Percentiles rank a stretch among this genome's conserved stretches.
Conservation (phyloP, 64 coral and sea anemone genomes). For the Porites australiensis region DNA sequence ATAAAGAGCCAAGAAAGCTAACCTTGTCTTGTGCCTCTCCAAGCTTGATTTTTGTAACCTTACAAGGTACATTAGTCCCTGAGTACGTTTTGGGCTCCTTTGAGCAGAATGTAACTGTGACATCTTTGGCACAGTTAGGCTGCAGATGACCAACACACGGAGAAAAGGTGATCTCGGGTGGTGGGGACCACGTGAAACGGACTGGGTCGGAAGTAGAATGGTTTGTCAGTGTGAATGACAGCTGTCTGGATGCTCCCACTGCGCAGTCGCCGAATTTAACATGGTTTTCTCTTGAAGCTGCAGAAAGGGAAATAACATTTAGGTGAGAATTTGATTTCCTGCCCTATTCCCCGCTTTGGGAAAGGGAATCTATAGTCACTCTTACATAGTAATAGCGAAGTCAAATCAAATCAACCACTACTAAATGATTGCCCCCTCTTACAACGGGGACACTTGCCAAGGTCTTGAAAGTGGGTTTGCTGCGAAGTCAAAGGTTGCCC, state of each 20-base stretch:
- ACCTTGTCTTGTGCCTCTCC: conserved; percentile 93
- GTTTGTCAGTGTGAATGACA: conserved; percentile 96
- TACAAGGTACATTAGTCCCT: conserved; percentile 78
- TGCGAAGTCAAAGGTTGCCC: no score
- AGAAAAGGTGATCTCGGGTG: conserved; percentile 84
- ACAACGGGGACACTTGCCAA: no score
- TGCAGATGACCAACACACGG: conserved; percentile 90
- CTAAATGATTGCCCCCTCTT: no score
- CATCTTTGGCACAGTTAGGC: conserved; percentile 93
- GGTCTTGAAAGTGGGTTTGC: no score
- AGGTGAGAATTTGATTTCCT: neutral
- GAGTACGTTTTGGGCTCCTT: conserved; percentile 74
- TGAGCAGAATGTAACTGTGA: conserved; percentile 79
- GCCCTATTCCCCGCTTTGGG: no score
- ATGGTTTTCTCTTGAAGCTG: conserved; percentile 88
- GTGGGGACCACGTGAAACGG: conserved; percentile 91
- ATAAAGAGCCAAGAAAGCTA: neutral
- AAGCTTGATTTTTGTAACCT: conserved; percentile 92
- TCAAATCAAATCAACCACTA: no score
- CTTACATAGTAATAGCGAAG: no score
- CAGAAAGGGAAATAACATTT: neutral
- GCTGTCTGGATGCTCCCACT: conserved; percentile 84
- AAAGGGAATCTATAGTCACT: no score
- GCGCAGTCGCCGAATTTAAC: conserved; percentile 91
- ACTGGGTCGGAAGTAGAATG: conserved; percentile 84